Evolutionary conservation across 2,888 invertebrate species (phyloP), one percentile per base, ranked within the genome.

Genomic region (Drosophila vallismaia): DNA sequence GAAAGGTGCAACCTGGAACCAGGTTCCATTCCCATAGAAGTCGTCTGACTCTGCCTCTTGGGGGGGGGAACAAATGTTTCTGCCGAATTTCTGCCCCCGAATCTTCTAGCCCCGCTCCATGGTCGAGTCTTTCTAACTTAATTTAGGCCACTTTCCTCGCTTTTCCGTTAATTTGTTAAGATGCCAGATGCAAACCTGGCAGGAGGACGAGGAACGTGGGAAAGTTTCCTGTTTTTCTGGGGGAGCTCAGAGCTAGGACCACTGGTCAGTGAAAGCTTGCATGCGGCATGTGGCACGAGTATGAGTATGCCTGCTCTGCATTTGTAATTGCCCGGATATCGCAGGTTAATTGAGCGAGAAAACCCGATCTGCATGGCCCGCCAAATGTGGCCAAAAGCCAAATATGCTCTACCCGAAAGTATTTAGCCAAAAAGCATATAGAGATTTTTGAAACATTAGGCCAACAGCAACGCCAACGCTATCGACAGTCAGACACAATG

Each of bases 261-360:
- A 49, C 38, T 36, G 60, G 45, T 57, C 70, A 69, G 69, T 69
- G 69, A 69, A 69, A 69, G 69, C 69, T 69, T 31, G 69, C 57
- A 52, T 58, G 63, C 38, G 33, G 57, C 57, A 63, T 29, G 50
- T 40, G 46, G 57, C 67, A 67, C 49, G 49, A 51, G 66, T 70
- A 71, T 45, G 70, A 49, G 64, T 74, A 78, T 74, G 83, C 66
- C 66, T 78, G 85, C 77, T 81, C 84, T 71, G 86, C 80, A 86
- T 84, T 83, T 58, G 80, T 86, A 86, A 86, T 81, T 81, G 83
- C 66, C 84, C 86, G 86, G 80, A 83, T 83, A 86, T 86, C 71
- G 68, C 73, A 70, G 71, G 62, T 57, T 69, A 81, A 82, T 81
- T 84, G 87, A 80, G 55, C 75, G 60, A 82, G 72, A 82, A 67